Evolutionary conservation across 2,113 vertebrate species (phyloP), one percentile per base, ranked within the genome.

Genomic region (Corydoras sp.): DNA sequence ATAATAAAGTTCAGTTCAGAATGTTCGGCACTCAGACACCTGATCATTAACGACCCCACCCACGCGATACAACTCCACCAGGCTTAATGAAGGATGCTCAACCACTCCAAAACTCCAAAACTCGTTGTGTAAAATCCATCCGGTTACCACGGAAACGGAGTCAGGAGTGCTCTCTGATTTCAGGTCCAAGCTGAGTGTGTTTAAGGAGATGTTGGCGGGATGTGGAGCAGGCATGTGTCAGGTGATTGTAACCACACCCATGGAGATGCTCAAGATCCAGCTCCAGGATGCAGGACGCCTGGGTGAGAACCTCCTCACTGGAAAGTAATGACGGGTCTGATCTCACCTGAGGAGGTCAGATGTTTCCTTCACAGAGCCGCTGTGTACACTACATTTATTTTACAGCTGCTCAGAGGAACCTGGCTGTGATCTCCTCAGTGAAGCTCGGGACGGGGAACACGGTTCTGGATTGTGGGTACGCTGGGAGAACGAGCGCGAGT

Each of bases 201-300:
- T 86, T 29, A 90, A 87, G 81, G 91, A 93, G 82, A 93, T 93
- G 91, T 12, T 92, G 78, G 90, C 91, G 0, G 91, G 91, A 24
- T 92, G 91, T 53, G 91, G 89, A 58, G 91, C 91, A n/a, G 91
- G 91, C 64, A 87, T 89, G 81, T 92, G 91, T 75, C 91, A 92
- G 75, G 91, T 92, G 30, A 83, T 87, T 59, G 66, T 93, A 55
- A 93, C 91, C 43, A 92, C 89, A 8, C 91, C 91, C 0, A 93
- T 92, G 91, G 91, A 93, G 77, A 92, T 93, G 91, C 87, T 93
- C 3, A 93, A 93, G 82, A 93, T 92, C 68, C 91, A 92, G 84
- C 71, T 93, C 58, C 91, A 93, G 78, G 91, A 93, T 78, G 90
- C 91, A 51, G 91, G 91, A 62, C 87, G 91, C 77, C 82, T 92